Evolutionary conservation across 1,140 invertebrate species (phyloP).

Genomic region (Drosophila ananassae): DNA sequence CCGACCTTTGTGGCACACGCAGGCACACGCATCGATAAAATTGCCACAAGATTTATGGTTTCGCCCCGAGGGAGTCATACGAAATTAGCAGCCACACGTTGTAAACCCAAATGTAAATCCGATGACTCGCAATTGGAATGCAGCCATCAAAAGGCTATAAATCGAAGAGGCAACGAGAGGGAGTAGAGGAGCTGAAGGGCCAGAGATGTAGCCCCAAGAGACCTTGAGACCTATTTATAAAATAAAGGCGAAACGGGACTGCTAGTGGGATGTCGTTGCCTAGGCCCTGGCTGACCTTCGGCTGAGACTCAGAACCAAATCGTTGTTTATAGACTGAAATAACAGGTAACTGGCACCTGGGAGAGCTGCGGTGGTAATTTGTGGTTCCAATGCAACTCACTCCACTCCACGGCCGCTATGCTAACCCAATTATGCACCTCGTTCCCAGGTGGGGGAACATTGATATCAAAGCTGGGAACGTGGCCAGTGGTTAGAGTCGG

Average conservation of each 20-base stretch:
- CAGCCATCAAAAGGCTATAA: slow-evolving; percentile 74
- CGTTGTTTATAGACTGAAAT: slow-evolving; percentile 57
- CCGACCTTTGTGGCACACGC: slow-evolving; percentile 53
- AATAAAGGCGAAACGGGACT: slow-evolving; percentile 58
- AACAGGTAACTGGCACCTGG: slow-evolving; percentile 54
- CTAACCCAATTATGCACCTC: slow-evolving; percentile 54
- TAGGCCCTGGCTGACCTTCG: slow-evolving; percentile 63
- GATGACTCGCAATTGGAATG: slow-evolving; percentile 58
- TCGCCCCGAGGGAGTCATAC: slow-evolving; percentile 54
- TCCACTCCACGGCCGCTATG: slow-evolving; percentile 14
- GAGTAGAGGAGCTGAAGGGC: not conserved
- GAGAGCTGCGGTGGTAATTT: slow-evolving; percentile 29
- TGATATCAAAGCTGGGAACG: slow-evolving; percentile 46
- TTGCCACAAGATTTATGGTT: slow-evolving; percentile 70
- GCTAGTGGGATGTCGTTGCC: slow-evolving; percentile 45
- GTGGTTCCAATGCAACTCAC: slow-evolving; percentile 16
- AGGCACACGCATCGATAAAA: slow-evolving; percentile 60
- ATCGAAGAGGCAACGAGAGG: slow-evolving; percentile 36
- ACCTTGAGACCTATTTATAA: slow-evolving; percentile 80
- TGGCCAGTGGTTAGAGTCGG: slow-evolving; percentile 38
- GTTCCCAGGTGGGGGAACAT: slow-evolving; percentile 31
- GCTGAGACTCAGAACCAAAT: slow-evolving; percentile 47
- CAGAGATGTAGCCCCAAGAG: slow-evolving; percentile 26
- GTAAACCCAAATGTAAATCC: slow-evolving; percentile 43
- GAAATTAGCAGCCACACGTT: slow-evolving; percentile 50